phyloP scores from a whole-genome alignment of 2,888 invertebrate species.

The Melolontha melolontha region DNA sequence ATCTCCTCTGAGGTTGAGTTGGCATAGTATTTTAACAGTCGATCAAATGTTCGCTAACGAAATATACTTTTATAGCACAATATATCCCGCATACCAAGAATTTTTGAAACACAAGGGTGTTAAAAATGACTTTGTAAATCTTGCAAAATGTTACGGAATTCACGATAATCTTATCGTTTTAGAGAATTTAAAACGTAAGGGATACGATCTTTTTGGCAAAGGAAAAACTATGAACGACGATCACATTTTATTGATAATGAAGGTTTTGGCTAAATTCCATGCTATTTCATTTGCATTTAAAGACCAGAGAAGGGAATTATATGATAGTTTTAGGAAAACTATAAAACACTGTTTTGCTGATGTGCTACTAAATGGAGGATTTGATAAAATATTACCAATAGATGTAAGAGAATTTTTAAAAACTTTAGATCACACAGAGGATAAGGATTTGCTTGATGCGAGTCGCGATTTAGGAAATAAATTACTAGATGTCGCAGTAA shows the following conservation, averaged over 20 bases:
- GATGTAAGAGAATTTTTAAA: not conserved
- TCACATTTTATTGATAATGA: slow-evolving; percentile 59
- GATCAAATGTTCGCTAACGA: slow-evolving; percentile 12
- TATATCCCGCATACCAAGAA: slow-evolving; percentile 22
- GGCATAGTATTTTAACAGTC: not conserved
- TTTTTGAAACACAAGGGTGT: slow-evolving; percentile 31
- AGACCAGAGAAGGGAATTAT: slow-evolving; percentile 68
- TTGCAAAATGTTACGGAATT: slow-evolving; percentile 39
- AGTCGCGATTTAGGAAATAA: too few relatives aligned
- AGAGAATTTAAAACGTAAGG: slow-evolving; percentile 60
- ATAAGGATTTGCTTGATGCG: not conserved
- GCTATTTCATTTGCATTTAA: slow-evolving; percentile 72
- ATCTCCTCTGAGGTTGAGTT: not conserved
- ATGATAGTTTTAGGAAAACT: slow-evolving; percentile 56
- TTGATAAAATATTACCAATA: not conserved
- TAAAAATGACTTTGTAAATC: slow-evolving; percentile 17
- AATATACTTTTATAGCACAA: slow-evolving; percentile 13
- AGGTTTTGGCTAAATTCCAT: slow-evolving; percentile 68
- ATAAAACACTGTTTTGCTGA: slow-evolving; percentile 4
- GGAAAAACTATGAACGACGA: slow-evolving; percentile 61
- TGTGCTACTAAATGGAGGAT: not conserved
- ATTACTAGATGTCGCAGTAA: not conserved
- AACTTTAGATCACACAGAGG: slow-evolving; percentile 1
- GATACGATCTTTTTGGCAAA: slow-evolving; percentile 60
- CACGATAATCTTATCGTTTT: slow-evolving; percentile 60